Conservation (phyloP, 2,888 invertebrate species). For the Drosophila subquinaria region DNA sequence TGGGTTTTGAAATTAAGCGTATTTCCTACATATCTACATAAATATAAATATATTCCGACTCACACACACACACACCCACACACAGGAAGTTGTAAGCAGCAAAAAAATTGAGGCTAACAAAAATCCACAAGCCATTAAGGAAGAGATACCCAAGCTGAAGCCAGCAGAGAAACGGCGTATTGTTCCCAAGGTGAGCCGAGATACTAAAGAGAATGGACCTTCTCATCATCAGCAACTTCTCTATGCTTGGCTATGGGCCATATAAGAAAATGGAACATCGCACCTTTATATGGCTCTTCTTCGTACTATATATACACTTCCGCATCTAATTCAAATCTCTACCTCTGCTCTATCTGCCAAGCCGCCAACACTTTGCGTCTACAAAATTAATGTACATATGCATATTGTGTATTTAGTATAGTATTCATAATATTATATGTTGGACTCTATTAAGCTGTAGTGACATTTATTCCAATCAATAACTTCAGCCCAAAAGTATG, state of each 20-base stretch:
- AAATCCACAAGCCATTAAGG: constrained; percentile 87
- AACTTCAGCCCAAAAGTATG: too few relatives aligned
- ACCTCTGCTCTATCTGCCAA: constrained; percentile 3
- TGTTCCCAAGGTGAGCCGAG: constrained; percentile 81
- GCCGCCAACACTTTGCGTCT: neutral
- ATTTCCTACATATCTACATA: neutral
- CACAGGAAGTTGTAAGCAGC: constrained; percentile 72
- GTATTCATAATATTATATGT: too few relatives aligned
- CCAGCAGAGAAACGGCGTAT: constrained; percentile 85
- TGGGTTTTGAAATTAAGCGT: neutral
- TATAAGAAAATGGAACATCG: constrained; percentile 3
- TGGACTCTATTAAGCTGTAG: too few relatives aligned
- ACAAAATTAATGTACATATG: neutral
- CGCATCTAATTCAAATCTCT: constrained; percentile 18
- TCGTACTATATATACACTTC: neutral
- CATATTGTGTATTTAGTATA: neutral
- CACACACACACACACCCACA: constrained; percentile 68
- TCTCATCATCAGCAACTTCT: too few relatives aligned
- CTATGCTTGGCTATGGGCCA: neutral
- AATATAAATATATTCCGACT: constrained; percentile 35
- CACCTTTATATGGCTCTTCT: constrained; percentile 4
- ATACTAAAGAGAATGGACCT: neutral
- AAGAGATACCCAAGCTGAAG: constrained; percentile 88
- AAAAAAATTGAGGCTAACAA: constrained; percentile 82
- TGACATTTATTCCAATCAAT: too few relatives aligned